Conservation (phyloP, 1,140 invertebrate genomes). For the Schmidtea mediterranea region DNA sequence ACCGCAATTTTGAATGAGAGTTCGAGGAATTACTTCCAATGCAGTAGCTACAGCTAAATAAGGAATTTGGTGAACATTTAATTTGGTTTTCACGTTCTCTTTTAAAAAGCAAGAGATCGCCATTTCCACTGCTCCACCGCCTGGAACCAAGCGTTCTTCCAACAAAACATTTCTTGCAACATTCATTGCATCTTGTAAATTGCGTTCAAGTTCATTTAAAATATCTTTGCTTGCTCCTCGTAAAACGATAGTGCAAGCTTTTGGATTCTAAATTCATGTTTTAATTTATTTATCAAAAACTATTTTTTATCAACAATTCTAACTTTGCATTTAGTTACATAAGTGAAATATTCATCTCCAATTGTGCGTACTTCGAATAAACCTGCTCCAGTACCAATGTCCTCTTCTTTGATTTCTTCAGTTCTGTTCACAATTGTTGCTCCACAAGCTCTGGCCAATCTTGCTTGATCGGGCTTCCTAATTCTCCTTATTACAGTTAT, state of each 20-base stretch:
- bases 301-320: too few species aligned
- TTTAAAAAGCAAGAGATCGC: constrained; percentile 44
- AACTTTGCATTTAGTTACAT: constrained; percentile 74
- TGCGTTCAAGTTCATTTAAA: constrained; percentile 82
- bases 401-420: constrained; percentile 70
- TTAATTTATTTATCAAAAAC: too few species aligned
- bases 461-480: constrained; percentile 83
- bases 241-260: constrained; percentile 80
- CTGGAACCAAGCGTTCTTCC: constrained; percentile 46
- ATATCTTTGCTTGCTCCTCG: constrained; percentile 89
- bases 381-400: constrained; percentile 75
- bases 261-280: constrained; percentile 42
- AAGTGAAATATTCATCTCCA: constrained; percentile 57
- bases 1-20: constrained; percentile 88
- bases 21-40: constrained; percentile 68
- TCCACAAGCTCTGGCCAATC: constrained; percentile 69
- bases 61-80: constrained; percentile 51
- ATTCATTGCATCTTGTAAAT: constrained; percentile 84
- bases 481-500: constrained; percentile 70
- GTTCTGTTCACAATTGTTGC: constrained; percentile 87
- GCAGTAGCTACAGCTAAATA: constrained; percentile 71
- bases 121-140: constrained; percentile 82
- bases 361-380: constrained; percentile 79
- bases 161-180: constrained; percentile 74
- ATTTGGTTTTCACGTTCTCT: constrained; percentile 38